Evolutionary conservation across 2,888 invertebrate genomes (phyloP).

Genomic region (Agrypnus murinus): DNA sequence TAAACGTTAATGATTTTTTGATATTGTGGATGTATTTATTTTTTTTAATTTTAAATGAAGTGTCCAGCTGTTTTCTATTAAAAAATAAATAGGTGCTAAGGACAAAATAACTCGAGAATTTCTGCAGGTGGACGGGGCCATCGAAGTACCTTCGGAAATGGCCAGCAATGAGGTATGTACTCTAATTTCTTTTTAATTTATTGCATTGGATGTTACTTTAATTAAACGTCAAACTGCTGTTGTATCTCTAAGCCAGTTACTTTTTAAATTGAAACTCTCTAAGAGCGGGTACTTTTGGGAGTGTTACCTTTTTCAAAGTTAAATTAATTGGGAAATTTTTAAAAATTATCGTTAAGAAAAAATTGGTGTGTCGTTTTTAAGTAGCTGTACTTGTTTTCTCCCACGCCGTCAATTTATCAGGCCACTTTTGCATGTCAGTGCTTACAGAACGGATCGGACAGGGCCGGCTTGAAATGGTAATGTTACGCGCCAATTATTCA

Average conservation of each 20-base stretch:
- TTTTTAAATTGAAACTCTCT: no score
- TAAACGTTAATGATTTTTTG: slow-evolving; percentile 40
- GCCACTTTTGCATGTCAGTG: neutral
- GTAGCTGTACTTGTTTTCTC: neutral
- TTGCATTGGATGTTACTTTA: no score
- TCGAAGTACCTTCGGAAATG: slow-evolving; percentile 78
- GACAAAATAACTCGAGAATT: slow-evolving; percentile 50
- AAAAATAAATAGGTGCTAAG: slow-evolving; percentile 39
- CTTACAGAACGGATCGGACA: no score
- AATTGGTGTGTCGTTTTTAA: neutral
- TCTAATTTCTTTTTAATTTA: no score
- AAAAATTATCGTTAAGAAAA: no score
- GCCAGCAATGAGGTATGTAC: slow-evolving; percentile 85
- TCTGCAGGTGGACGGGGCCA: slow-evolving; percentile 73
- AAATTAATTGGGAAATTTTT: no score
- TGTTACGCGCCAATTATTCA: no score
- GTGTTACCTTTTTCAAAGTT: no score
- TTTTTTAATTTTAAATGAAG: slow-evolving; percentile 42
- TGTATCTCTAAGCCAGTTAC: no score
- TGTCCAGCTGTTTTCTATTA: slow-evolving; percentile 38
- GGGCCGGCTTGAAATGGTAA: no score
- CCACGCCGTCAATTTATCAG: slow-evolving; percentile 1
- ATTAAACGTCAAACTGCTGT: no score
- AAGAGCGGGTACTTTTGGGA: no score
- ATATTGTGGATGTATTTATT: slow-evolving; percentile 27